A percentile compares a stretch with the other conserved stretches of the same genome.
Conservation (phyloP, 2,888 invertebrate species). For the Cerastis rubricosa region DNA sequence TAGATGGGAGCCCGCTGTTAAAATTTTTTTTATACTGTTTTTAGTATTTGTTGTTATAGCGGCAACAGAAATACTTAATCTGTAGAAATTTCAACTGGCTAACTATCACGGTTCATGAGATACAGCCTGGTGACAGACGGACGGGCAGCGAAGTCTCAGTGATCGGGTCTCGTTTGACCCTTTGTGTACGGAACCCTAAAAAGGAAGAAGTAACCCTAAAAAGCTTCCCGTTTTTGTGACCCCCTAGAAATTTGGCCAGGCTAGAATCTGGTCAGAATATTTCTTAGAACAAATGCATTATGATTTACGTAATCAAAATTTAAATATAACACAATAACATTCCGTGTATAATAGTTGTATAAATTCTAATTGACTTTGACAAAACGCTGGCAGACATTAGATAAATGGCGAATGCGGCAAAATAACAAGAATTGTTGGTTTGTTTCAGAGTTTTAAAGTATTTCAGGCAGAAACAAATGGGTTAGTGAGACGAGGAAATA, state of each 20-base stretch:
- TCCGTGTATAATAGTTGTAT: conserved; percentile 33
- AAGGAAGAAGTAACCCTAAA: too few relatives aligned
- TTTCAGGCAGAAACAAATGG: conserved; percentile 51
- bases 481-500: conserved; percentile 9
- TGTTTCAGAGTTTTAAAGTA: conserved; percentile 45
- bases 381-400: conserved; percentile 27
- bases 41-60: too few relatives aligned
- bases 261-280: background rate
- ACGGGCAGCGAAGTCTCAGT: too few relatives aligned
- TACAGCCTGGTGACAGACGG: too few relatives aligned
- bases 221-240: background rate
- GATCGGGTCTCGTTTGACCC: too few relatives aligned
- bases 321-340: conserved; percentile 33
- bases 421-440: conserved; percentile 29
- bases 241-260: background rate
- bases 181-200: too few relatives aligned
- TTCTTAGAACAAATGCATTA: background rate
- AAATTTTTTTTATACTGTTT: too few relatives aligned
- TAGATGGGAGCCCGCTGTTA: too few relatives aligned
- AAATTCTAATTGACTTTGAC: conserved; percentile 57
- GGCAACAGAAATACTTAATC: too few relatives aligned
- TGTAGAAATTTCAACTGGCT: too few relatives aligned
- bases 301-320: background rate
- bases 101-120: too few relatives aligned
- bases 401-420: conserved; percentile 27